Evolutionary conservation across 1,140 invertebrate genomes (phyloP), one percentile per base, ranked within the genome.

Genomic region (Caenorhabditis latens): DNA sequence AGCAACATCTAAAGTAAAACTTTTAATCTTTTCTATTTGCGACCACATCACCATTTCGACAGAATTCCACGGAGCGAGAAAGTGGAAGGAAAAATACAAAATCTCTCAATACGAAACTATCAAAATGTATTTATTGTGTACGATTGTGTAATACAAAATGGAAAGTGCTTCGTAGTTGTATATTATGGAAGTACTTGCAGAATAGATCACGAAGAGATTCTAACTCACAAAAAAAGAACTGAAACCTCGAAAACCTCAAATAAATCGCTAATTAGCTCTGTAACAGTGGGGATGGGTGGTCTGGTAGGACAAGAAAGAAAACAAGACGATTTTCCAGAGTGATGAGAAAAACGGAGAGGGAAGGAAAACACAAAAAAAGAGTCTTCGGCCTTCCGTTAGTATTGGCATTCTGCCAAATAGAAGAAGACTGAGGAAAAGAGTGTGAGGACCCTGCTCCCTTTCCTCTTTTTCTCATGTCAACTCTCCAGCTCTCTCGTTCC

Each of bases 341-440:
- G 46, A 79, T 79, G 43, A 50, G 46, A 32, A 50, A 50, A 79
- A 79, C 13, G n/a, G 14, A 11, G 71, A 50, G 9, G 19, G 40
- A 67, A 40, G 63, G 67, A 71, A 79, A 50, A 79, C 71, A 79
- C 46, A 19, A 8, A 46, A 65, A 43, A 40, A 71, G 24, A 71
- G 40, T 71, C 63, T 67, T 67, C 63, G 63, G 67, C n/a, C 67
- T 32, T 71, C 71, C 19, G 71, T 79, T 79, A 79, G 71, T 79
- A 79, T 79, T 79, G 71, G 71, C 43, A 79, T 79, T 79, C 71
- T 21, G 46, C 71, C 46, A 79, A 48, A 75, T 46, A 75, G 40
- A 50, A 79, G 46, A 79, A 48, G 43, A 32, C 67, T 21, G 71
- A 79, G 71, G 46, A 79, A 79, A 58, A 58, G n/a, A n/a, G 32